phyloP scores from a whole-genome alignment of 2,797 vertebrate genomes.

The Acanthornis magna region DNA sequence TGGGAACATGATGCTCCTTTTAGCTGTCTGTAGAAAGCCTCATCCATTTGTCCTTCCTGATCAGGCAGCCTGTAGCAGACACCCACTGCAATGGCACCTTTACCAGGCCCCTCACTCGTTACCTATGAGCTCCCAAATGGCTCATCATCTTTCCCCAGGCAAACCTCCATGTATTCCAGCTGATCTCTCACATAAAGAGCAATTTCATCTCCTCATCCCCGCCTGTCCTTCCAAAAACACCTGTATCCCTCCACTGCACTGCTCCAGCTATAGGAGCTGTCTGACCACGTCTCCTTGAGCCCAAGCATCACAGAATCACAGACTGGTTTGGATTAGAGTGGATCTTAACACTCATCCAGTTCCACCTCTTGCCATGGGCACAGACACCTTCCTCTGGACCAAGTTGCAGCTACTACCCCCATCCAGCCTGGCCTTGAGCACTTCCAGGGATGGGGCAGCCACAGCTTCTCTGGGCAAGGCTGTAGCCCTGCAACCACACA shows the following conservation, averaged over 20 bases:
- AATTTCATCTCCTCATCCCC: accelerated
- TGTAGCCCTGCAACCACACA: neutral
- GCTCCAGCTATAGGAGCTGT: neutral
- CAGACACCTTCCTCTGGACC: too few species aligned
- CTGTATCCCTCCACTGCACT: neutral
- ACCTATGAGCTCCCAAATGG: neutral
- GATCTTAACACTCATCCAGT: neutral
- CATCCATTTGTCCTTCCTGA: neutral
- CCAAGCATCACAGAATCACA: neutral
- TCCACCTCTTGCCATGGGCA: neutral
- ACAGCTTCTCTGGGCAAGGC: neutral
- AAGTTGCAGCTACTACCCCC: neutral
- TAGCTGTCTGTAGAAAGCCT: neutral
- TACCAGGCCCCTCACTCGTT: neutral
- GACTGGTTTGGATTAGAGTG: neutral
- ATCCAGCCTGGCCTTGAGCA: neutral
- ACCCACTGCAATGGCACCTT: neutral
- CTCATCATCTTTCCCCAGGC: neutral
- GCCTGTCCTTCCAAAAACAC: neutral
- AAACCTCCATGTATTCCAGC: neutral
- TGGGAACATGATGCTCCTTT: neutral
- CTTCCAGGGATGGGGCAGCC: neutral
- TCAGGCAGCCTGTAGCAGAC: neutral
- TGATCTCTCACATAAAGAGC: neutral
- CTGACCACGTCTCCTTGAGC: neutral